A percentile compares a stretch with the other conserved stretches of the same genome.
Evolutionary conservation across 1,140 invertebrate genomes (phyloP).

Genomic region (Pissodes strobi): DNA sequence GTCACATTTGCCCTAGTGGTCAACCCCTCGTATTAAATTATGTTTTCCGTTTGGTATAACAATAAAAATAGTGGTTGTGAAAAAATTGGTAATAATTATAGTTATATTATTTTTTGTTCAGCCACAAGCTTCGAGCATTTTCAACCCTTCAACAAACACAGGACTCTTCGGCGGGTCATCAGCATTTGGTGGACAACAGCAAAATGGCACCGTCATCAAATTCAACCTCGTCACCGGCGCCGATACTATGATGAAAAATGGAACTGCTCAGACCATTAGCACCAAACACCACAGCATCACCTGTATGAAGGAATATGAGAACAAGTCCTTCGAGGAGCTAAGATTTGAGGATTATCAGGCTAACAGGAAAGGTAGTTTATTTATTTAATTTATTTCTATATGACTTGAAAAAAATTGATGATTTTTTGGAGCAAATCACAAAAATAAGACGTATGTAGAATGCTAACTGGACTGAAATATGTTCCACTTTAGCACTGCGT

Average conservation of each 20-base stretch:
- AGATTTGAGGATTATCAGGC: constrained; percentile 91
- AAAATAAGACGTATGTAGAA: too few relatives aligned
- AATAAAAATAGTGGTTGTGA: too few relatives aligned
- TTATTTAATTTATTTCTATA: too few relatives aligned
- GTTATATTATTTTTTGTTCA: constrained; percentile 4
- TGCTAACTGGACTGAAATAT: too few relatives aligned
- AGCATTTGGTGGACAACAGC: constrained; percentile 28
- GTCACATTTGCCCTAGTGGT: too few relatives aligned
- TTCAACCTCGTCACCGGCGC: constrained; percentile 85
- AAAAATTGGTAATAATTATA: too few relatives aligned
- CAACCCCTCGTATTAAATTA: too few relatives aligned
- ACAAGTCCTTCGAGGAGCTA: constrained; percentile 92
- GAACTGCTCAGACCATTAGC: constrained; percentile 77
- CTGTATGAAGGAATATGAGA: constrained; percentile 97
- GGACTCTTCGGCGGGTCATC: constrained; percentile 43
- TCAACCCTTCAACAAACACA: constrained; percentile 40
- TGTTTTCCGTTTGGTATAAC: too few relatives aligned
- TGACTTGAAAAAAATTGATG: too few relatives aligned
- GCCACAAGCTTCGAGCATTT: constrained; percentile 49
- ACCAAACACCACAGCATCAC: constrained; percentile 95
- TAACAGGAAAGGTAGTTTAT: constrained; percentile 87
- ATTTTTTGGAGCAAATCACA: too few relatives aligned
- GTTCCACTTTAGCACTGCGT: too few relatives aligned
- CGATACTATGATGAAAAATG: constrained; percentile 90
- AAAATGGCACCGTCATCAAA: constrained; percentile 77